phyloP scores from a whole-genome alignment of 2,113 vertebrate genomes.

The Opisthocomus hoazin region DNA sequence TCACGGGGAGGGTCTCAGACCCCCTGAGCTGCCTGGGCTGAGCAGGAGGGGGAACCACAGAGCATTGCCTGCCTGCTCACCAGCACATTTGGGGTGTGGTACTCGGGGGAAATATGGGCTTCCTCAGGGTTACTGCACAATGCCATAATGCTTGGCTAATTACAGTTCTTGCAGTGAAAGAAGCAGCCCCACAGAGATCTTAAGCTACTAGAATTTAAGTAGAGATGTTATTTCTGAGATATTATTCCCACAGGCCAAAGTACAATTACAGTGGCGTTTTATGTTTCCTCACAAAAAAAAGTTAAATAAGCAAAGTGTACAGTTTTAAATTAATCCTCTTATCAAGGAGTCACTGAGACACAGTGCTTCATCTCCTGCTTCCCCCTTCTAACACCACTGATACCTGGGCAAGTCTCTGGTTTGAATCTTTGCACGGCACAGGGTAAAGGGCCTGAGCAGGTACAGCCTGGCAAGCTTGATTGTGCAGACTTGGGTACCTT shows the following conservation, averaged over 20 bases:
- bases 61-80: neutral
- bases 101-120: neutral
- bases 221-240: slow-evolving; percentile 4
- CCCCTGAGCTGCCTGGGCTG: neutral
- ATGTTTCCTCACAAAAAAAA: neutral
- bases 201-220: slow-evolving; percentile 9
- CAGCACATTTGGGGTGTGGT: neutral
- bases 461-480: neutral
- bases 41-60: neutral
- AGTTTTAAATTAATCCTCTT: neutral
- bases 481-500: neutral
- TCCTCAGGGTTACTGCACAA: neutral
- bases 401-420: neutral
- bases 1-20: neutral
- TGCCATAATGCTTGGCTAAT: slow-evolving; percentile 37
- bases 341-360: neutral
- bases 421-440: neutral
- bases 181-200: slow-evolving; percentile 13
- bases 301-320: neutral
- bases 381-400: neutral
- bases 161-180: slow-evolving; percentile 34
- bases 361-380: neutral
- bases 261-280: neutral
- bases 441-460: neutral
- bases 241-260: slow-evolving; percentile 43